Conservation (phyloP, 2,113 vertebrate genomes). For the Chamaea fasciata region DNA sequence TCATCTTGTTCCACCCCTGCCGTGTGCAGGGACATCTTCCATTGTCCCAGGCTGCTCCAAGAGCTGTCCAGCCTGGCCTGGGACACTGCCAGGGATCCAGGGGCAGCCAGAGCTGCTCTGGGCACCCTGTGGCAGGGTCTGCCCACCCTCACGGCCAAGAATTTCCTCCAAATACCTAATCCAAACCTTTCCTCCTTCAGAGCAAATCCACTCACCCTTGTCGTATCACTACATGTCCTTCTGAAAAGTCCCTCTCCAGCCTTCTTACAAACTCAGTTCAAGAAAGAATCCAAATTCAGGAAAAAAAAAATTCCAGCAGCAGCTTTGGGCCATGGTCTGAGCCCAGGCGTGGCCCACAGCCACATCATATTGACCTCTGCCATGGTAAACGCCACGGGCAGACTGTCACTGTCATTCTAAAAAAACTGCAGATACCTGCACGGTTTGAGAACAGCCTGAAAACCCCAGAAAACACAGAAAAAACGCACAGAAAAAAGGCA, state of each 20-base stretch:
- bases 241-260: not conserved
- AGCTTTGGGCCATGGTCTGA: not conserved
- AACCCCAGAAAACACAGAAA: not conserved
- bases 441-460: not conserved
- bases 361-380: too few relatives aligned
- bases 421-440: not conserved
- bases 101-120: not conserved
- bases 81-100: not conserved
- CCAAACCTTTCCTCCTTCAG: not conserved
- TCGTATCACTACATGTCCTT: not conserved
- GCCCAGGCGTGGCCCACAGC: accelerated
- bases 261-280: not conserved
- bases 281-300: not conserved
- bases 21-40: not conserved
- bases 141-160: accelerated
- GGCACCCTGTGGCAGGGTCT: not conserved
- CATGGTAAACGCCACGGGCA: accelerated
- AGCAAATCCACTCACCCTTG: not conserved
- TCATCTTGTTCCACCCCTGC: not conserved
- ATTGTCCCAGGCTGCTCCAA: not conserved
- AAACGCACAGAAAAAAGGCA: not conserved
- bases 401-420: not conserved
- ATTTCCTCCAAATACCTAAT: not conserved
- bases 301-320: accelerated
- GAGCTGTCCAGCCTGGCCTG: not conserved